Conservation (phyloP, 1,140 invertebrate genomes). For the Eurosta solidaginis region DNA sequence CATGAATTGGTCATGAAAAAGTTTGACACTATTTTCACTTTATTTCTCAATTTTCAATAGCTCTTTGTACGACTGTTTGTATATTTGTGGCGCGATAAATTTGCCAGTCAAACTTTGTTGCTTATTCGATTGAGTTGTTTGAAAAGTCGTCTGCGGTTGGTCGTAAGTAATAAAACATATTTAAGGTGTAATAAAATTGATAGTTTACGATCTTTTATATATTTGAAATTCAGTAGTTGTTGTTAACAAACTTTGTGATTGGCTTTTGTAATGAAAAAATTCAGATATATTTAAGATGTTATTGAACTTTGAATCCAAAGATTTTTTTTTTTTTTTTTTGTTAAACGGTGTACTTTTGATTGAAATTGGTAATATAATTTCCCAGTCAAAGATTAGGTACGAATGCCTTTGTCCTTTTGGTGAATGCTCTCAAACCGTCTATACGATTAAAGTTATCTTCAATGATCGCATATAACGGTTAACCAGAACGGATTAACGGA, state of each 20-base stretch:
- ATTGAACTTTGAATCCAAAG: no score
- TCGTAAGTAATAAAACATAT: constrained; percentile 11
- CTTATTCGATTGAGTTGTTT: background rate
- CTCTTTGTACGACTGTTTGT: background rate
- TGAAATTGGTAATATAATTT: no score
- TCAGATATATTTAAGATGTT: no score
- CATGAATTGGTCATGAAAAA: background rate
- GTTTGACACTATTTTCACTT: background rate
- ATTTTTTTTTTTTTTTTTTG: no score
- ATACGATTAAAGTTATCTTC: no score
- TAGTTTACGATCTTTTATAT: constrained; percentile 16
- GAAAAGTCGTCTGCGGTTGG: background rate
- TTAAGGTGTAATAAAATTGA: constrained; percentile 12
- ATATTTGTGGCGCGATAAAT: background rate
- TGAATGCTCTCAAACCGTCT: no score
- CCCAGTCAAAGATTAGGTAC: no score
- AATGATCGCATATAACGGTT: no score
- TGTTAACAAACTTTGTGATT: background rate
- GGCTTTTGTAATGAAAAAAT: no score
- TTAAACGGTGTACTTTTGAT: no score
- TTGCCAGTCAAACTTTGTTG: constrained; percentile 2
- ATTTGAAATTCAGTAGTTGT: background rate
- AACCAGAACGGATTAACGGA: no score
- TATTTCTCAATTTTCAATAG: background rate
- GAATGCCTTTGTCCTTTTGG: no score